These are phyloP conservation scores for Rhegmatorhina hoffmannsi DNA, from an alignment of 2,113 vertebrate species.

Conservation along the genomic window DNA sequence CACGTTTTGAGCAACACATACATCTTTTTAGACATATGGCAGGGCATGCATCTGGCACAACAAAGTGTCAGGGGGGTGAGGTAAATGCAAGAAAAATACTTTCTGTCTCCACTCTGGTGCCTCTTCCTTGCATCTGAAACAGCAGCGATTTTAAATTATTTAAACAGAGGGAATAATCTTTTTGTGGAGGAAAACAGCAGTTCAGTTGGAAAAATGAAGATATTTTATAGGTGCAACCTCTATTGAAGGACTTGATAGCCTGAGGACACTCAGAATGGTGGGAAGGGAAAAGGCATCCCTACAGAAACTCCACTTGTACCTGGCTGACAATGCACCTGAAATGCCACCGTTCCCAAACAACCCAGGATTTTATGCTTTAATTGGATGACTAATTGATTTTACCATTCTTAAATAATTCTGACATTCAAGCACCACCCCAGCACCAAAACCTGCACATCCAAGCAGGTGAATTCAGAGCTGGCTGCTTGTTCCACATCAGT, in stretches of 20 bases:
- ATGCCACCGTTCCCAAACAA: neutral
- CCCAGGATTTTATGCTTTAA: neutral
- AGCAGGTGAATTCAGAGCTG: neutral
- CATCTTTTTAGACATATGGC: neutral
- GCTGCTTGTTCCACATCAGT: neutral
- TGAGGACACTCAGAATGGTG: neutral
- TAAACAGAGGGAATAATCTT: neutral
- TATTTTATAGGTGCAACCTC: neutral
- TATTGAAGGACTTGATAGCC: neutral
- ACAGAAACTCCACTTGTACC: neutral
- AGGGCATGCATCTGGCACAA: neutral
- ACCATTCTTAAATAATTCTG: neutral
- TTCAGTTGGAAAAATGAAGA: neutral
- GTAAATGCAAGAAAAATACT: neutral
- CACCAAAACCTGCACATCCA: fast-evolving
- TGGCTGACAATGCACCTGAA: neutral
- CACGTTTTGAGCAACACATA: neutral
- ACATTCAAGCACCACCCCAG: fast-evolving
- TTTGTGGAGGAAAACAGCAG: neutral
- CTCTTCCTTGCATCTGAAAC: neutral
- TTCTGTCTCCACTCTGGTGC: neutral
- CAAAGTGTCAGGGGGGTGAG: neutral
- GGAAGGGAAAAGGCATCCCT: neutral
- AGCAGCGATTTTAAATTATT: neutral
- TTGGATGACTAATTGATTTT: neutral